Percentiles rank a stretch among this genome's conserved stretches.
Evolutionary conservation across 2,888 invertebrate genomes (phyloP).

Genomic region (Keiferia lycopersicella): DNA sequence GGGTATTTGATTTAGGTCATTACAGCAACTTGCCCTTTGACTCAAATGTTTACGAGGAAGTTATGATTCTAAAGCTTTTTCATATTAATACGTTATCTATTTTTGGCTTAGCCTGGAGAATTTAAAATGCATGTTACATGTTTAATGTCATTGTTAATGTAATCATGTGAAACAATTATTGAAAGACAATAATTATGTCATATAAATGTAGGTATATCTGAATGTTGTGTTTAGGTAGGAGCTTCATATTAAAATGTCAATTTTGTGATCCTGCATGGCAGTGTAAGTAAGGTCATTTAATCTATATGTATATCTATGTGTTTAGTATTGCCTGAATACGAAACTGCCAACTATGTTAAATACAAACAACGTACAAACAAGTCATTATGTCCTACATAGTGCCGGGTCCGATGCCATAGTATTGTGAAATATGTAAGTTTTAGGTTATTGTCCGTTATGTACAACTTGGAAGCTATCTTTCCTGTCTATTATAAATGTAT

Average conservation of each 20-base stretch:
- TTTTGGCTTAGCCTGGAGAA: not conserved
- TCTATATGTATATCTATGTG: not conserved
- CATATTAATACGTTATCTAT: not conserved
- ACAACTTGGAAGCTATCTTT: too few relatives aligned
- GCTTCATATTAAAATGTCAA: constrained; percentile 9
- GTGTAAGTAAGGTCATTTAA: not conserved
- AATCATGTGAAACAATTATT: constrained; percentile 21
- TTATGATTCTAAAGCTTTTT: not conserved
- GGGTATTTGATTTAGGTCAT: too few relatives aligned
- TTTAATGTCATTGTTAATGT: constrained; percentile 23
- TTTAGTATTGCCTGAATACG: not conserved
- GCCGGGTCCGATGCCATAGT: too few relatives aligned
- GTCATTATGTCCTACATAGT: too few relatives aligned
- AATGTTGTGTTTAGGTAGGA: constrained; percentile 12
- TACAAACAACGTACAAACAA: constrained; percentile 1
- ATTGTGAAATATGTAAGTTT: too few relatives aligned
- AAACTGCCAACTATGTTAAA: not conserved
- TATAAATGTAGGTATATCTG: constrained; percentile 14
- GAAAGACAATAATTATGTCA: constrained; percentile 21
- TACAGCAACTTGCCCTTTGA: too few relatives aligned
- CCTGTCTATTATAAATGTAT: too few relatives aligned
- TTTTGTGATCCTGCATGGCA: constrained; percentile 6
- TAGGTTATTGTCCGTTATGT: too few relatives aligned
- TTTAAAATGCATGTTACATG: not conserved
- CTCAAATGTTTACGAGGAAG: too few relatives aligned